These are phyloP conservation scores for Cryptus armator DNA, from an alignment of 2,888 invertebrate species.

Conservation along the genomic window DNA sequence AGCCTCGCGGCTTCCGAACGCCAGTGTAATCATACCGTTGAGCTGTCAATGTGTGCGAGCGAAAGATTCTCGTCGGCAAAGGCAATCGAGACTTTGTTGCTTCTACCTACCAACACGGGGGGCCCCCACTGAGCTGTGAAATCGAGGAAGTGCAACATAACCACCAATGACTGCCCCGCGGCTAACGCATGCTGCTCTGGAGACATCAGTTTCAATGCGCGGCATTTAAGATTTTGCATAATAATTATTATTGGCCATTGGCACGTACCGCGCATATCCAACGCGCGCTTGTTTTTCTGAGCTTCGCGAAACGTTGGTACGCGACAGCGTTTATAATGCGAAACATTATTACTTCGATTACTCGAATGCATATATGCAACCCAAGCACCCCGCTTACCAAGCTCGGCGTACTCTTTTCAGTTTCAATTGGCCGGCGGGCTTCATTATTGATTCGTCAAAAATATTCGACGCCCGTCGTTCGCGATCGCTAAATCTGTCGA, in stretches of 20 bases:
- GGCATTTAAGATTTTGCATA: slow-evolving; percentile 57
- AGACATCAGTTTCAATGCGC: slow-evolving; percentile 45
- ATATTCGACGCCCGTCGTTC: slow-evolving; percentile 69
- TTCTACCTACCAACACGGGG: slow-evolving; percentile 29
- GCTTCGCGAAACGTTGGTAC: neutral
- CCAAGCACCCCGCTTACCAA: slow-evolving; percentile 21
- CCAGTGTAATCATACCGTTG: slow-evolving; percentile 55
- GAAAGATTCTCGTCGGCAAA: slow-evolving; percentile 27
- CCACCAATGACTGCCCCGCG: slow-evolving; percentile 28
- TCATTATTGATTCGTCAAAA: slow-evolving; percentile 79
- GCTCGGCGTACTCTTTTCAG: slow-evolving; percentile 42
- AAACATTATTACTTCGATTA: slow-evolving; percentile 52
- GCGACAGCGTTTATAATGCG: neutral
- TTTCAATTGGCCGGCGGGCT: slow-evolving; percentile 72
- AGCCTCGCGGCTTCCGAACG: slow-evolving; percentile 58
- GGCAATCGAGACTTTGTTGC: slow-evolving; percentile 55
- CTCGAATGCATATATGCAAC: neutral
- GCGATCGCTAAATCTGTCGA: slow-evolving; percentile 77
- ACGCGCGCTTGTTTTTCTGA: neutral
- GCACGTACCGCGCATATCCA: neutral
- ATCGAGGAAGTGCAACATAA: slow-evolving; percentile 69
- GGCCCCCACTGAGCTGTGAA: slow-evolving; percentile 68
- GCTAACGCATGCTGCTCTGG: slow-evolving; percentile 20
- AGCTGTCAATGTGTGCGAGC: slow-evolving; percentile 20
- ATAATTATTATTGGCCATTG: slow-evolving; percentile 46